Evolutionary conservation across 2,797 vertebrate species (phyloP), one percentile per base, ranked within the genome.

Genomic region (Poecile montanus): DNA sequence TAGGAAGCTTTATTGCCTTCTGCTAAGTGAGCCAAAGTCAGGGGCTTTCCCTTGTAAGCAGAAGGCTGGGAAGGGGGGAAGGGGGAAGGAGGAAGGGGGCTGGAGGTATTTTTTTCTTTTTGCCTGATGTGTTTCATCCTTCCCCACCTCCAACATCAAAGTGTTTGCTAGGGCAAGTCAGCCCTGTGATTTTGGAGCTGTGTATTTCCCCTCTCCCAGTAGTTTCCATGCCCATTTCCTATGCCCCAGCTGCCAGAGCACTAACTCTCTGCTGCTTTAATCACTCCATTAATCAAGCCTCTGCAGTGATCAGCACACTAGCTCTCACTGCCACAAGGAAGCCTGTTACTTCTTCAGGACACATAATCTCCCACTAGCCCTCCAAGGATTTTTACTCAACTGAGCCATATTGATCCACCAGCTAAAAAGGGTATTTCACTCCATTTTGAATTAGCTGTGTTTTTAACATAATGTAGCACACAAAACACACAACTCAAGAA

Each of bases 91-190:
- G 86, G 65, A 60, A 83, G 71, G 42, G 60, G 68, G 72, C 3
- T 25, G 65, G 70, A 58, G 74, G 17, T 25, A 72, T 84, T 90
- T 93, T 95, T 95, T 87, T 58, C 53, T 87, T 91, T 93, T 95
- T 95, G 93, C 94, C 93, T 97, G 96, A 81, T 97, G 97, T 91
- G 97, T 97, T 97, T 96, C 96, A 96, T 97, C 95, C 93, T 97
- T 96, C 94, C 88, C 95, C 96, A 96, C 95, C 94, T 97, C 95
- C 78, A 70, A 97, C 97, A 97, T 97, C 96, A 97, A 97, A 97
- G 97, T 90, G 76, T 92, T 96, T 78, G 75, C 91, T 90, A 95
- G 91, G 95, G 93, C 86, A 93, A 94, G 83, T 80, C 85, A 94
- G 88, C 36, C 70, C 74, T 91, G 78, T 95, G 91, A 96, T 93